Percentiles rank a stretch among this genome's conserved stretches.
These are phyloP conservation scores for Pachyuromys duprasi DNA, from an alignment of 2,797 vertebrate species.

Conservation along the genomic window DNA sequence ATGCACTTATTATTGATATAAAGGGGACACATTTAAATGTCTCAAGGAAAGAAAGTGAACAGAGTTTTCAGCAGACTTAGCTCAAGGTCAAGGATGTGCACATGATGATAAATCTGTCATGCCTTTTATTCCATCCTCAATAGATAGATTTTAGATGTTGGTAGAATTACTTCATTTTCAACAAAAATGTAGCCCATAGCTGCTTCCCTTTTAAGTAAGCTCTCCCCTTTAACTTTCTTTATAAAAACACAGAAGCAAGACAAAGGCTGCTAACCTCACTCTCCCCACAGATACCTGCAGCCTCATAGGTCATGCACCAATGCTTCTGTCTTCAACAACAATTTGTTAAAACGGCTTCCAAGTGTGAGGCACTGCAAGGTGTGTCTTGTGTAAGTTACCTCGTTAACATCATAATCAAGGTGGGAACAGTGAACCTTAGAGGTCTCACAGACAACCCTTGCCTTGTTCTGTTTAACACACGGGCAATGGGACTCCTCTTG, in stretches of 20 bases:
- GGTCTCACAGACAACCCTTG: too few relatives aligned
- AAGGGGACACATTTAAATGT: not conserved
- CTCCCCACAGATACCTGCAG: not conserved
- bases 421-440: not conserved
- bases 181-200: not conserved
- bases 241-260: not conserved
- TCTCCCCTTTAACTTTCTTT: not conserved
- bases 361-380: not conserved
- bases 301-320: not conserved
- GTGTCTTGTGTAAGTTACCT: not conserved
- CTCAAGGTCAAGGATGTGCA: not conserved
- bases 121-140: not conserved
- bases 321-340: not conserved
- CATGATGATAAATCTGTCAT: not conserved
- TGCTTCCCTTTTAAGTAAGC: not conserved
- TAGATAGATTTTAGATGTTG: not conserved
- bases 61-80: not conserved
- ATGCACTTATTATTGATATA: not conserved
- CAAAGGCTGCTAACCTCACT: fast-evolving
- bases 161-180: not conserved
- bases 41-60: not conserved
- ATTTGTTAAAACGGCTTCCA: not conserved
- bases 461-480: not conserved
- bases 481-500: fast-evolving
- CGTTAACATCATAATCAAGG: not conserved